Conservation (phyloP, 1,140 invertebrate species). For the Gryllus bimaculatus region DNA sequence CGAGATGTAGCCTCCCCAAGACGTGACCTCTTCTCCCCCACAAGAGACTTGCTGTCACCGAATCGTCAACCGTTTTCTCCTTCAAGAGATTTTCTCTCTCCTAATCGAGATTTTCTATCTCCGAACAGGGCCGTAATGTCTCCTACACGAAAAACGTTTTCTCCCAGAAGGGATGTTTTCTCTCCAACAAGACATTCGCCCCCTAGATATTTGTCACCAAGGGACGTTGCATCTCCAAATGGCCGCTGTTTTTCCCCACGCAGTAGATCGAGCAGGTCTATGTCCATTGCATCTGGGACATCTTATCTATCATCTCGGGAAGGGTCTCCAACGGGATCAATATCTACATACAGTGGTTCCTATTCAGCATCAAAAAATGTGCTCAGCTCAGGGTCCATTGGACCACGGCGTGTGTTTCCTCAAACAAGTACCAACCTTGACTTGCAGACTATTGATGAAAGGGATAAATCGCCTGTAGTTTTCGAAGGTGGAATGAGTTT, state of each 20-base stretch:
- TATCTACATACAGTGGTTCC: not conserved
- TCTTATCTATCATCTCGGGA: not conserved
- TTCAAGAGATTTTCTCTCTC: not conserved
- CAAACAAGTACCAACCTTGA: constrained; percentile 41
- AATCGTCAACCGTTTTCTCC: not conserved
- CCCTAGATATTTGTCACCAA: not conserved
- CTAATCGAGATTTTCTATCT: not conserved
- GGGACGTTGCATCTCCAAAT: not conserved
- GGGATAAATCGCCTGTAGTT: constrained; percentile 63
- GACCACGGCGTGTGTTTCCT: constrained; percentile 52
- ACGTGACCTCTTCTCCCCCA: not conserved
- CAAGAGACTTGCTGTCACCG: not conserved
- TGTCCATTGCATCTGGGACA: not conserved
- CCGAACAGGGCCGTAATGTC: not conserved
- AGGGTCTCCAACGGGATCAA: not conserved
- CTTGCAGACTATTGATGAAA: constrained; percentile 44
- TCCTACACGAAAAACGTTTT: not conserved
- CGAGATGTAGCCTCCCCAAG: not conserved
- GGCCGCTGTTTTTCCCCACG: not conserved
- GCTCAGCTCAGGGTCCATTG: constrained; percentile 21
- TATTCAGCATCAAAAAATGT: constrained; percentile 6
- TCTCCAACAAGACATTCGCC: not conserved
- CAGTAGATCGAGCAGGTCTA: not conserved
- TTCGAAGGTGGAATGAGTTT: constrained; percentile 73
- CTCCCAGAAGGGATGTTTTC: not conserved